Conservation (phyloP, 2,888 invertebrate genomes). For the Clunio marinus region DNA sequence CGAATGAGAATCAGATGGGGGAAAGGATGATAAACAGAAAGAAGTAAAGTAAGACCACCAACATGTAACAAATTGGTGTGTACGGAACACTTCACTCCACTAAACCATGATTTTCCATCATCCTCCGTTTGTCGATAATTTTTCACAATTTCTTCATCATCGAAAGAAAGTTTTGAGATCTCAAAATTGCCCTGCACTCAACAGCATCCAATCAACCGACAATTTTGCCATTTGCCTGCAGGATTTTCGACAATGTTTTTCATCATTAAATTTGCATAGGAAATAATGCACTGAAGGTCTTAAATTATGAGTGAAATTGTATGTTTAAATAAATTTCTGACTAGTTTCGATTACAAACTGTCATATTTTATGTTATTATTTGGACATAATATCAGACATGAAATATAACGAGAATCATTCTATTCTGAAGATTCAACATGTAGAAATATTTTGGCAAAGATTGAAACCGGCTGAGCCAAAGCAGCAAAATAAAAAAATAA, state of each 20-base stretch:
- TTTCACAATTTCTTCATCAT: neutral
- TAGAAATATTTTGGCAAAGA: neutral
- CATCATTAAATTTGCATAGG: neutral
- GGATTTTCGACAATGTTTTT: too few species aligned
- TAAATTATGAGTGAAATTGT: neutral
- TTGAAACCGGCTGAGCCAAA: neutral
- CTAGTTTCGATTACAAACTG: too few species aligned
- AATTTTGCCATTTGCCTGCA: too few species aligned
- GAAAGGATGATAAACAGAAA: conserved; percentile 6
- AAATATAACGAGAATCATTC: too few species aligned
- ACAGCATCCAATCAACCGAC: too few species aligned
- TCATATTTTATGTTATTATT: too few species aligned
- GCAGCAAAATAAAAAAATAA: conserved; percentile 6
- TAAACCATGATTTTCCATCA: neutral
- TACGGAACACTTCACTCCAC: neutral
- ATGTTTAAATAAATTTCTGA: too few species aligned
- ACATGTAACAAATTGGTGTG: conserved; percentile 7
- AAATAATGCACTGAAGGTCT: neutral
- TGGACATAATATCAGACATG: too few species aligned
- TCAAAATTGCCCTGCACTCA: too few species aligned
- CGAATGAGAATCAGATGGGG: neutral
- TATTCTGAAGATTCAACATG: too few species aligned
- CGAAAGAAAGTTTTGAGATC: neutral
- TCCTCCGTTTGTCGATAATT: neutral
- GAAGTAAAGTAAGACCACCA: neutral